Percentiles rank a stretch among this genome's conserved stretches.
Conservation (phyloP, 1,140 invertebrate genomes). For the Plectus sambesii region DNA sequence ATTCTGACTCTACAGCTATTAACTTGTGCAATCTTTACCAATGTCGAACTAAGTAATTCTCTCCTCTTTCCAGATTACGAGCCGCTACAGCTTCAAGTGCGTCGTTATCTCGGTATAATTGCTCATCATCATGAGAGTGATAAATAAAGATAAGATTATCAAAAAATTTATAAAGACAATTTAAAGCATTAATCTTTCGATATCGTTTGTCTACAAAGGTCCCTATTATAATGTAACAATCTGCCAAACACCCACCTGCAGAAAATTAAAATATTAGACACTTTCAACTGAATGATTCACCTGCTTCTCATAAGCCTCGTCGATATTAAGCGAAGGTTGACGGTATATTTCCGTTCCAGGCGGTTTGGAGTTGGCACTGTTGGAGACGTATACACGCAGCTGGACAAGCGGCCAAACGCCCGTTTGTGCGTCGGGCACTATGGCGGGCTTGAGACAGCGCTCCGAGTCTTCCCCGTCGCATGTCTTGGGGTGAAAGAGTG, state of each 20-base stretch:
- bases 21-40: too few relatives aligned
- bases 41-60: too few relatives aligned
- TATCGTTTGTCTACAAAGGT: constrained; percentile 11
- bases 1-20: too few relatives aligned
- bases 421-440: constrained; percentile 8
- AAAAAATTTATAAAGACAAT: too few relatives aligned
- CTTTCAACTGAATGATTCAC: too few relatives aligned
- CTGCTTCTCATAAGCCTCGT: constrained; percentile 9
- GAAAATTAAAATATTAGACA: constrained; percentile 12
- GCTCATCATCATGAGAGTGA: too few relatives aligned
- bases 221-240: constrained; percentile 12
- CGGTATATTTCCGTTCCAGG: constrained; percentile 10
- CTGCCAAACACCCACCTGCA: not conserved
- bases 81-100: too few relatives aligned
- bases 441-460: constrained; percentile 23
- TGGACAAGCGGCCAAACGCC: constrained; percentile 24
- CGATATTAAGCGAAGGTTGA: constrained; percentile 5
- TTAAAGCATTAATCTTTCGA: constrained; percentile 12
- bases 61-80: too few relatives aligned
- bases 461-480: constrained; percentile 9
- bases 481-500: constrained; percentile 26
- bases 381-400: constrained; percentile 23
- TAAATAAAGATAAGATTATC: too few relatives aligned
- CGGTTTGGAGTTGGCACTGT: not conserved
- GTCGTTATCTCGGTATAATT: too few relatives aligned